phyloP scores from a whole-genome alignment of 2,113 vertebrate species.

The Hystrix brachyura region DNA sequence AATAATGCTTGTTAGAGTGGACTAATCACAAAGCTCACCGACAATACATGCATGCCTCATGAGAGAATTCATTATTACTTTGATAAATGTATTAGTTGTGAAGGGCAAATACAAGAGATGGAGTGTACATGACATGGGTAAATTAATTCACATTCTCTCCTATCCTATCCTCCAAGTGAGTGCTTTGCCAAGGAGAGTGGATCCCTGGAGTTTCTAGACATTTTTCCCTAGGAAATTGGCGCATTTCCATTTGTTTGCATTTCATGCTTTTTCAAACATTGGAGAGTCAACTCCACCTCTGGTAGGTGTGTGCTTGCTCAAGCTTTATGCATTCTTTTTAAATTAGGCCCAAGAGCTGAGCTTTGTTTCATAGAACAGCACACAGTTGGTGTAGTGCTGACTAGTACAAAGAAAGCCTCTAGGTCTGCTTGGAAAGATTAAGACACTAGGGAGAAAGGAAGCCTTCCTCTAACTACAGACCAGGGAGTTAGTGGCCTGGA shows the following conservation, averaged over 20 bases:
- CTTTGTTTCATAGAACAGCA: conserved; percentile 85
- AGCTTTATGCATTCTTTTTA: conserved; percentile 75
- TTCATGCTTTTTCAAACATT: conserved; percentile 69
- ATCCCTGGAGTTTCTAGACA: conserved; percentile 44
- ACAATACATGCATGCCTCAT: background rate
- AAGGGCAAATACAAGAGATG: conserved; percentile 3
- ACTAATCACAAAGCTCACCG: background rate
- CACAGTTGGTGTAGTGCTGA: conserved; percentile 80
- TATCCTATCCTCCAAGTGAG: background rate
- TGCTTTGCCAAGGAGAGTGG: conserved; percentile 5
- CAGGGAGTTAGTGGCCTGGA: conserved; percentile 45
- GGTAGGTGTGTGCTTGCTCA: conserved; percentile 69
- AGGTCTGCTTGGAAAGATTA: conserved; percentile 86
- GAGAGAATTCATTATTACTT: background rate
- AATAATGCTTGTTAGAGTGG: background rate
- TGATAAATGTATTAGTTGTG: background rate
- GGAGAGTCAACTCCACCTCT: conserved; percentile 56
- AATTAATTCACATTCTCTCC: conserved; percentile 45
- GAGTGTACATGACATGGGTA: background rate
- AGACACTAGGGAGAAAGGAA: conserved; percentile 84
- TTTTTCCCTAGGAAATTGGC: background rate
- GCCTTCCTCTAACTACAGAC: conserved; percentile 73
- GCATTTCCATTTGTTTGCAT: conserved; percentile 66
- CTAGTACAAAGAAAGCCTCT: conserved; percentile 79
- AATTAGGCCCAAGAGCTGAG: conserved; percentile 85